phyloP scores from a whole-genome alignment of 2,888 invertebrate species.

The Dicyrtoma fusca region DNA sequence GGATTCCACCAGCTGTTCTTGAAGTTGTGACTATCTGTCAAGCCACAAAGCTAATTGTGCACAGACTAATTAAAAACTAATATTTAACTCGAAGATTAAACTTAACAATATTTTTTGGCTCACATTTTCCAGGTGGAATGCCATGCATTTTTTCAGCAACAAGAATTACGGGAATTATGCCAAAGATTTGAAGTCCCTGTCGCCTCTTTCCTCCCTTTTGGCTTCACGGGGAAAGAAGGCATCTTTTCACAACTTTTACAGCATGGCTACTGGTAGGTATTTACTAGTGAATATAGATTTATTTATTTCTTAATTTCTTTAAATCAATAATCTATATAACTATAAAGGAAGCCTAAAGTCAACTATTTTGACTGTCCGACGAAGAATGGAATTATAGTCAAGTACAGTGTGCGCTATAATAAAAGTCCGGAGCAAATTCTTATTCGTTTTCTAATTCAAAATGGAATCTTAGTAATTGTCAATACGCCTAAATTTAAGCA shows the following conservation, averaged over 20 bases:
- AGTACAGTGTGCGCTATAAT: background rate
- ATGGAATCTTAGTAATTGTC: slow-evolving; percentile 2
- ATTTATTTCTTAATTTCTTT: too few species aligned
- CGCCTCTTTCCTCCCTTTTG: slow-evolving; percentile 76
- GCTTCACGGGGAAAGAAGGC: slow-evolving; percentile 4
- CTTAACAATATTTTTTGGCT: too few species aligned
- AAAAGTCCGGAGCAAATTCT: slow-evolving; percentile 4
- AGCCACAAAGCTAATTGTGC: too few species aligned
- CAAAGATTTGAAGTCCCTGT: slow-evolving; percentile 69
- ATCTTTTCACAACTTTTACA: too few species aligned
- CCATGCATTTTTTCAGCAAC: slow-evolving; percentile 76
- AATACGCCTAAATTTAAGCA: background rate
- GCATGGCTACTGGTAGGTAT: too few species aligned
- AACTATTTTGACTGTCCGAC: too few species aligned
- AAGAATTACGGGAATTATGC: slow-evolving; percentile 67
- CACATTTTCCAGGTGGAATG: slow-evolving; percentile 65
- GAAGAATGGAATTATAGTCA: too few species aligned
- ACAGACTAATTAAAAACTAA: too few species aligned
- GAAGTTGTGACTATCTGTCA: slow-evolving; percentile 55
- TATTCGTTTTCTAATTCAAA: slow-evolving; percentile 2
- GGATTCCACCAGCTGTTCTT: slow-evolving; percentile 68
- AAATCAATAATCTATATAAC: too few species aligned
- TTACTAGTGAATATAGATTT: too few species aligned
- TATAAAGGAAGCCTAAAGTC: too few species aligned
- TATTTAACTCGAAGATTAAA: too few species aligned